phyloP scores from a whole-genome alignment of 2,888 invertebrate genomes.

The Timema podura region DNA sequence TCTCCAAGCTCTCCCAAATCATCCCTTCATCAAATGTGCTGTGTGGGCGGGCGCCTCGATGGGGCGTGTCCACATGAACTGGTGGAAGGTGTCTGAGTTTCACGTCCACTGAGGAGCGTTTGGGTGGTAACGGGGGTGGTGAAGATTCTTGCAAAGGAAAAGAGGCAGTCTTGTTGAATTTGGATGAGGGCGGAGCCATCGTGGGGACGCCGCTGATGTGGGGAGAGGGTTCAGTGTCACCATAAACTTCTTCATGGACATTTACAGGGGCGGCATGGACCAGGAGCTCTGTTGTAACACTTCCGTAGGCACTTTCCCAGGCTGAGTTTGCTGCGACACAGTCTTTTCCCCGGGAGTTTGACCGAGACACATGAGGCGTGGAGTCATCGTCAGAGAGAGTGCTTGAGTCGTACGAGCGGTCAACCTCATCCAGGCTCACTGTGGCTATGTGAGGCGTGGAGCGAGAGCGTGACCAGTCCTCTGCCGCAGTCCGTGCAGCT shows the following conservation, averaged over 20 bases:
- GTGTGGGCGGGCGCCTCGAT: constrained; percentile 38
- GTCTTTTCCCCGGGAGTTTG: constrained; percentile 47
- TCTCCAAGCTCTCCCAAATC: constrained; percentile 24
- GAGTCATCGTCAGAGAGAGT: constrained; percentile 48
- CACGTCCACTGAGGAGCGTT: constrained; percentile 46
- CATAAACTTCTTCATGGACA: constrained; percentile 32
- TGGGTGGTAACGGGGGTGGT: constrained; percentile 58
- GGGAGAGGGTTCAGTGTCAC: constrained; percentile 11
- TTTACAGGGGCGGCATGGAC: constrained; percentile 37
- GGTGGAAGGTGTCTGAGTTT: constrained; percentile 58
- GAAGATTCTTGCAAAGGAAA: constrained; percentile 44
- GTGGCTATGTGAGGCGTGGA: constrained; percentile 39
- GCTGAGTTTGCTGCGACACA: constrained; percentile 36
- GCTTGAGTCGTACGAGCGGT: constrained; percentile 44
- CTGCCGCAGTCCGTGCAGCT: constrained; percentile 12
- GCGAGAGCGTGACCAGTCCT: constrained; percentile 31
- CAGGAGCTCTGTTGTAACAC: constrained; percentile 26
- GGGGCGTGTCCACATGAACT: constrained; percentile 56
- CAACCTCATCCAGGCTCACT: constrained; percentile 36
- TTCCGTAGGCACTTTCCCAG: constrained; percentile 35
- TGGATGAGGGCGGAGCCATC: constrained; percentile 6
- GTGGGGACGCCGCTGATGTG: neutral
- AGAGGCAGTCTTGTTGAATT: constrained; percentile 13
- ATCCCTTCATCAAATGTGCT: constrained; percentile 25
- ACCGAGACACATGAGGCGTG: constrained; percentile 47